Conservation (phyloP, 2,888 invertebrate genomes). For the Callimorpha dominula region DNA sequence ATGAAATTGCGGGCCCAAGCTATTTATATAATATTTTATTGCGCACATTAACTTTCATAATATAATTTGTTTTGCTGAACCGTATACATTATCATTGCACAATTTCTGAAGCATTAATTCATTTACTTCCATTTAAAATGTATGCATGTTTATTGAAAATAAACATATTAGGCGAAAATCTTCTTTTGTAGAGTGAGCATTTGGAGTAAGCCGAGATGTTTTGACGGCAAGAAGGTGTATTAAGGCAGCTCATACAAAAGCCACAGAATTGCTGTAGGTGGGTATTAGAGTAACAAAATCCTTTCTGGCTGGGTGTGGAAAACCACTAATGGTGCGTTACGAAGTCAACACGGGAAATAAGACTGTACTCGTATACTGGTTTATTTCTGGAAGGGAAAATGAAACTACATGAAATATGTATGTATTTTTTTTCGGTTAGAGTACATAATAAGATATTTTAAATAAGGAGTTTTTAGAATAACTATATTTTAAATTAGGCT, state of each 20-base stretch:
- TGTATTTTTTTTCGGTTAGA: neutral
- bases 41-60: too few species aligned
- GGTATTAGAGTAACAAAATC: slow-evolving; percentile 37
- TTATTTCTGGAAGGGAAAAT: slow-evolving; percentile 21
- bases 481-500: too few species aligned
- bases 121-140: too few species aligned
- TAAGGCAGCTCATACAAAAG: slow-evolving; percentile 36
- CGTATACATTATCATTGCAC: too few species aligned
- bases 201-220: slow-evolving; percentile 10
- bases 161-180: slow-evolving; percentile 15
- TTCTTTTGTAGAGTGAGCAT: slow-evolving; percentile 13
- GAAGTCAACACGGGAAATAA: slow-evolving; percentile 40
- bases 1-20: too few species aligned
- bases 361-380: slow-evolving; percentile 32
- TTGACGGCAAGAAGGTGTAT: slow-evolving; percentile 11
- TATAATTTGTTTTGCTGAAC: too few species aligned
- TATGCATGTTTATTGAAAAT: slow-evolving; percentile 12
- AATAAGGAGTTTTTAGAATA: neutral
- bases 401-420: slow-evolving; percentile 22
- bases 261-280: slow-evolving; percentile 34
- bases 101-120: too few species aligned
- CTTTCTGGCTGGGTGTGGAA: slow-evolving; percentile 20
- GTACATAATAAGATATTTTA: neutral
- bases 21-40: too few species aligned
- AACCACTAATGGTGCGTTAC: slow-evolving; percentile 45